Base-by-base conservation (phyloP, 2,888 invertebrate genomes). In the Macaria liturata region DNA sequence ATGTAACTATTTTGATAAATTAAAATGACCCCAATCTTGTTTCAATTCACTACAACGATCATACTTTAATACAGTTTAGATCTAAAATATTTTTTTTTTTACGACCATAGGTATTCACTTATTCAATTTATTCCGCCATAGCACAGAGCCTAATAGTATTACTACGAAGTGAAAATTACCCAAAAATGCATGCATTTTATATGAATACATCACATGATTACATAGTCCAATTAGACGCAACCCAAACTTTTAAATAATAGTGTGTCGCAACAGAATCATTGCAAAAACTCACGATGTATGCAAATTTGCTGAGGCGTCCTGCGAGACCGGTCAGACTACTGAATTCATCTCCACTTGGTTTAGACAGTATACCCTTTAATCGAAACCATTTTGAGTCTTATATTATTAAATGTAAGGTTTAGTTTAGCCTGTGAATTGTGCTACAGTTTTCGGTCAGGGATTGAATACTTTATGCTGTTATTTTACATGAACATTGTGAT, bases 221-320 rank as follows among this genome's bases (percentile, higher is more conserved):
- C 20, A 20, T 20, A 20, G 20, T 20, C 20, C 20, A 20, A 20
- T 20, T 20, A 20, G 2, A 20, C 20, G 20, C 20, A 20, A 20
- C 20, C 20, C 20, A 20, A 54, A 54, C 40, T 49, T 47, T 46
- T 65, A 68, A 61, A 73, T 47, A 46, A 51, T 53, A 52, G 57
- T 61, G 59, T 49, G 47, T 39, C 52, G 39, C 32, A 58, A 53
- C 54, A 57, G 65, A 68, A 70, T 70, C 58, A 66, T 72, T 62
- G 68, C 66, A 60, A 69, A 72, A 56, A 55, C 64, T 62, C 65
- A 65, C 68, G 72, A 78, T 77, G 68, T 77, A 80, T 76, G 76
- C 74, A 76, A 76, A 76, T 76, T 76, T 75, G 77, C 70, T 70
- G 64, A 66, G 66, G 54, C 59, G 54, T 66, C 70, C 69, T 68